Evolutionary conservation across 1,140 invertebrate genomes (phyloP).

Genomic region (Cydia splendana): DNA sequence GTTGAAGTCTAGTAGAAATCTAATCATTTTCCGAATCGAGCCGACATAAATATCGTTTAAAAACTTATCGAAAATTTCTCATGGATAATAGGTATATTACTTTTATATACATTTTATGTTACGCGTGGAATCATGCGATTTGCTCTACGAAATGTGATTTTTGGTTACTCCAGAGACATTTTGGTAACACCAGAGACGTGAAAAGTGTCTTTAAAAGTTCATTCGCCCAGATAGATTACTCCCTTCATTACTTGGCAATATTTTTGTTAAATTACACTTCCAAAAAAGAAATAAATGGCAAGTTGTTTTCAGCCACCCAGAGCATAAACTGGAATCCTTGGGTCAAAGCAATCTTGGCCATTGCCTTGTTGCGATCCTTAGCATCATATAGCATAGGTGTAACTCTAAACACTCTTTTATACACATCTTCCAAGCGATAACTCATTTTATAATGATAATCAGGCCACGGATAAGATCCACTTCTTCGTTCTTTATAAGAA

Average conservation of each 20-base stretch:
- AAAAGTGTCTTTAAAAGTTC: too few relatives aligned
- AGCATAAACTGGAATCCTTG: background rate
- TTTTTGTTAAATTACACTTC: background rate
- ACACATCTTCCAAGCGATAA: background rate
- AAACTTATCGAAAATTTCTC: too few relatives aligned
- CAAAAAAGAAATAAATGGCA: background rate
- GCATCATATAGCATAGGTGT: background rate
- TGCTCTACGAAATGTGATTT: too few relatives aligned
- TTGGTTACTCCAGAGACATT: too few relatives aligned
- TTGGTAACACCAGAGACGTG: too few relatives aligned
- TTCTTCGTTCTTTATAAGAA: background rate
- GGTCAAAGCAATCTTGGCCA: background rate
- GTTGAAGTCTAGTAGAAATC: too few relatives aligned
- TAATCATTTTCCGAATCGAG: too few relatives aligned
- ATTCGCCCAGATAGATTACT: too few relatives aligned
- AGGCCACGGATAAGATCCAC: conserved; percentile 5
- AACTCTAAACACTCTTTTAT: background rate
- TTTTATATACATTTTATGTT: too few relatives aligned
- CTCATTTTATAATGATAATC: background rate
- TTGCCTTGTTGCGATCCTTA: background rate
- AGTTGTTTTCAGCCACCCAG: background rate
- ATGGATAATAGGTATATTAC: too few relatives aligned
- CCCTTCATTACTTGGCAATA: background rate
- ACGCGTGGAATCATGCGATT: too few relatives aligned
- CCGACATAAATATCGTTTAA: too few relatives aligned